A percentile compares a stretch with the other conserved stretches of the same genome.
Evolutionary conservation across 2,797 vertebrate species (phyloP).

Genomic region (Sebastolobus altivelis): DNA sequence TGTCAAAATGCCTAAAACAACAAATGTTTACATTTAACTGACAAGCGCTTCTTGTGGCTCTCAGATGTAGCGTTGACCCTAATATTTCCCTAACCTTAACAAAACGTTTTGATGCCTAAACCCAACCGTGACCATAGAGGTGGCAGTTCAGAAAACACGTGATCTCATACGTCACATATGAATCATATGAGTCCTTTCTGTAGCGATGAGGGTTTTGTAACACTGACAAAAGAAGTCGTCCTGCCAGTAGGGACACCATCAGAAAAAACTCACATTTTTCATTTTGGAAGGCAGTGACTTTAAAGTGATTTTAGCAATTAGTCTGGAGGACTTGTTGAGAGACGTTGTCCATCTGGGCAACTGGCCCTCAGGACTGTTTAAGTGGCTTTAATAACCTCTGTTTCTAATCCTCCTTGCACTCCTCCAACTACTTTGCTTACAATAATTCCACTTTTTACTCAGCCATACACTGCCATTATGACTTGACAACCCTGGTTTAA

Average conservation of each 20-base stretch:
- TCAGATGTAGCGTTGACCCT: not conserved
- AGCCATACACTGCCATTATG: not conserved
- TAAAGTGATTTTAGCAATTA: slow-evolving; percentile 35
- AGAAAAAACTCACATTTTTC: slow-evolving; percentile 4
- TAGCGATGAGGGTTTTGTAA: not conserved
- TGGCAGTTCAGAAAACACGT: not conserved
- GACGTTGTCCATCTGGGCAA: slow-evolving; percentile 45
- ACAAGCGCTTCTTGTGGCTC: not conserved
- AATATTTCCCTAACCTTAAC: not conserved
- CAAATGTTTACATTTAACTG: not conserved
- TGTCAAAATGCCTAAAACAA: not conserved
- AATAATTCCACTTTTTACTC: not conserved
- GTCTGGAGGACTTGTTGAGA: slow-evolving; percentile 25
- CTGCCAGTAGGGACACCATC: not conserved
- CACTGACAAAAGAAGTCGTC: not conserved
- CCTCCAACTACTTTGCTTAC: slow-evolving; percentile 6
- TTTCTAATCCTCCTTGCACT: slow-evolving; percentile 25
- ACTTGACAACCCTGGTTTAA: not conserved
- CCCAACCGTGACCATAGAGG: not conserved
- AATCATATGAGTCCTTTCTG: not conserved
- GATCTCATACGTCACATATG: not conserved
- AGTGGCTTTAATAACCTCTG: slow-evolving; percentile 31
- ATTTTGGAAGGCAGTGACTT: slow-evolving; percentile 20
- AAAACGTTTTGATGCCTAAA: not conserved
- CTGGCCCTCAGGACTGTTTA: slow-evolving; percentile 29